Percentiles rank a stretch among this genome's conserved stretches.
Conservation (phyloP, 2,888 invertebrate species). For the Archips crataeganus region DNA sequence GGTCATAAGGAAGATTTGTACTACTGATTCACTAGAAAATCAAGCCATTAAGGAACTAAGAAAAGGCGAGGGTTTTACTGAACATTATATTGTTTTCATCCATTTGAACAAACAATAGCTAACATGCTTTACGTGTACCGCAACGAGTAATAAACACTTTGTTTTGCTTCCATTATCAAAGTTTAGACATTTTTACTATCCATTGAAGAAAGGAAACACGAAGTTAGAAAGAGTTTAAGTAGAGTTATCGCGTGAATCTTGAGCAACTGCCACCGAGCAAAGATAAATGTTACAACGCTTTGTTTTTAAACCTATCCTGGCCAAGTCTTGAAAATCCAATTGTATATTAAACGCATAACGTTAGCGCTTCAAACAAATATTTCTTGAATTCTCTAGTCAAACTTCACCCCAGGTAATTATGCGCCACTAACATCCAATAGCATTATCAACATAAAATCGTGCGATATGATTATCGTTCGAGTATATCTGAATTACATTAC, state of each 20-base stretch:
- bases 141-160: conserved; percentile 64
- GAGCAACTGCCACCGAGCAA: conserved; percentile 60
- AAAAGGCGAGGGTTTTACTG: background rate
- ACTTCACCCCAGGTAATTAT: conserved; percentile 21
- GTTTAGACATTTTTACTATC: conserved; percentile 72
- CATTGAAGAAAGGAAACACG: conserved; percentile 54
- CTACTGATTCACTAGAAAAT: background rate
- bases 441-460: conserved; percentile 21
- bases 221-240: conserved; percentile 47
- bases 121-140: conserved; percentile 57
- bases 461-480: conserved; percentile 23
- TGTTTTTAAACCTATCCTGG: conserved; percentile 54
- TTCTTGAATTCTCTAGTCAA: background rate
- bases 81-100: background rate
- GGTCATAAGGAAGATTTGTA: conserved; percentile 2
- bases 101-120: conserved; percentile 54
- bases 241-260: conserved; percentile 60
- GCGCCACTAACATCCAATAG: conserved; percentile 23
- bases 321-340: conserved; percentile 4
- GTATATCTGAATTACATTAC: conserved; percentile 40
- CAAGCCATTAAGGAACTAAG: conserved; percentile 5
- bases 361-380: too few species aligned
- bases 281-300: conserved; percentile 57
- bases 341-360: background rate
- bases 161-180: conserved; percentile 60